These are phyloP conservation scores for Arenaria interpres DNA, from an alignment of 2,113 vertebrate species.

Conservation along the genomic window DNA sequence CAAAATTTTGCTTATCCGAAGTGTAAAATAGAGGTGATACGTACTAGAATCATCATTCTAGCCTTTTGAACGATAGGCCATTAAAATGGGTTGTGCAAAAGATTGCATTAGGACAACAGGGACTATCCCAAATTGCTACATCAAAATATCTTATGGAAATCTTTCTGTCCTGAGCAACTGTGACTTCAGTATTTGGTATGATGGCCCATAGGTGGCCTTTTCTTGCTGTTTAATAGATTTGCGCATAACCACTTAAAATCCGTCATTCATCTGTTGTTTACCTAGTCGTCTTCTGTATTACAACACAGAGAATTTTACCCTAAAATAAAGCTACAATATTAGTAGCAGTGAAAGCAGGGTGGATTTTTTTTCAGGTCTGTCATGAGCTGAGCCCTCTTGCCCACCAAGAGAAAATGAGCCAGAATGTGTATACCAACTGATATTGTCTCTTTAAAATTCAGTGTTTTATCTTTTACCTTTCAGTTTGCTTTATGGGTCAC, in stretches of 20 bases:
- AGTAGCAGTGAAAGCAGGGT: not conserved
- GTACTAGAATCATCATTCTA: not conserved
- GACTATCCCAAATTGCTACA: not conserved
- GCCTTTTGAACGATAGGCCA: not conserved
- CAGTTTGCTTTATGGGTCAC: conserved; percentile 48
- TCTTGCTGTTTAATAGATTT: not conserved
- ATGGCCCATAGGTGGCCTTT: not conserved
- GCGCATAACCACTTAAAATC: not conserved
- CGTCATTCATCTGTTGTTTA: not conserved
- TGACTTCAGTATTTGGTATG: not conserved
- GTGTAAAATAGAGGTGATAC: not conserved
- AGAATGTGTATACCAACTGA: not conserved
- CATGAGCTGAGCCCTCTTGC: not conserved
- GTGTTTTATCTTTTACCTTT: not conserved
- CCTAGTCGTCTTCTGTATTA: not conserved
- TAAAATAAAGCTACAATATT: not conserved
- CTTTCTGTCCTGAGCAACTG: not conserved
- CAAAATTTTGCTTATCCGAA: not conserved
- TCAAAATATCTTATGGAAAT: not conserved
- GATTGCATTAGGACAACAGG: not conserved
- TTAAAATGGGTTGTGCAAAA: not conserved
- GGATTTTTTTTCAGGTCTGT: not conserved
- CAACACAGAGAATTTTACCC: not conserved
- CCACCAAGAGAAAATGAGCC: not conserved
- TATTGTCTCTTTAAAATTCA: conserved; percentile 19